Base-by-base conservation (phyloP, 2,888 invertebrate genomes). In the Cephus runcator region DNA sequence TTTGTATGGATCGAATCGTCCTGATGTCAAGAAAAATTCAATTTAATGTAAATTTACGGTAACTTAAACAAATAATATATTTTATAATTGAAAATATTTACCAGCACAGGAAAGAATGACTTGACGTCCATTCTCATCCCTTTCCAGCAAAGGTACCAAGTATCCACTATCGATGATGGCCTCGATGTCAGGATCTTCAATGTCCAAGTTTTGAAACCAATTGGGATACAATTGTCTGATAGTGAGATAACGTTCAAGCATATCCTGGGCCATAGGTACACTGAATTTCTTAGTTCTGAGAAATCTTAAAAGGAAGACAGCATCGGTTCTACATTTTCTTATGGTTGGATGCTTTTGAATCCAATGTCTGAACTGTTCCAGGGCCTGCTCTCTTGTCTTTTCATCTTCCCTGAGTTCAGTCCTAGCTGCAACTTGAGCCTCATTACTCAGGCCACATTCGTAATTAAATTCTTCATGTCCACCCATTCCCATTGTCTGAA, bases 251-350 rank as follows among this genome's bases (percentile, higher is more conserved):
- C 96, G 94, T 90, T 98, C 97, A 83, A 98, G 92, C 95, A 98
- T 96, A 81, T 96, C 96, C 86, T 97, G 96, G 0, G 98, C 96
- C 90, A 96, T 94, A 0, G 96, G 96, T 33, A 98, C 94, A 68
- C 96, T 96, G 92, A 96, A 98, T 90, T 97, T 98, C 92, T 97
- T 97, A 73, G 96, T 96, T 69, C 97, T 94, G 23, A 98, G 93
- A 87, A 98, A 98, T 73, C 97, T 94, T 71, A 98, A 93, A 30
- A 97, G 93, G 89, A 98, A 98, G 11, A 95, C 94, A 0, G 96
- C 92, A 89, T 97, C 97, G 82, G 96, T 96, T 81, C 97, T 94
- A 90, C 97, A 97, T 86, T 94, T 94, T 86, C 94, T 96, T 83
- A 97, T 97, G 78, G 95, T 94, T 0, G 96, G 96, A 92, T 97